Evolutionary conservation across 2,113 vertebrate genomes (phyloP).

Genomic region (Pelvicachromis taeniatus): DNA sequence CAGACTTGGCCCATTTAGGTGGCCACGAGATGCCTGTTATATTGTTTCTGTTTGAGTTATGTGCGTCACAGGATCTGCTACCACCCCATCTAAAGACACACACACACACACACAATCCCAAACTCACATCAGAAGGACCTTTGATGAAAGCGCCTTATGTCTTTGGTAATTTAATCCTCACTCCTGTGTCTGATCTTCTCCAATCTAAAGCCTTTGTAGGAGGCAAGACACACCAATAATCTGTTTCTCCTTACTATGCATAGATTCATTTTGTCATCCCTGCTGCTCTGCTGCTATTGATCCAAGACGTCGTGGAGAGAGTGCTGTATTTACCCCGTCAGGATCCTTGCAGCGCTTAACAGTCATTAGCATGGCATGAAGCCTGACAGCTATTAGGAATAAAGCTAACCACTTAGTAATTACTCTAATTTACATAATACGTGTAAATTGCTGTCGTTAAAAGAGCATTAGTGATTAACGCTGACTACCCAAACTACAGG

Average conservation of each 20-base stretch:
- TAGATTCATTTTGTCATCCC: neutral
- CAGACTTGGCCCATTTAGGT: neutral
- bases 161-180: conserved; percentile 37
- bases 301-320: neutral
- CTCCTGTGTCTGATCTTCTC: conserved; percentile 15
- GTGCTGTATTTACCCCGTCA: neutral
- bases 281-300: neutral
- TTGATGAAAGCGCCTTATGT: conserved; percentile 27
- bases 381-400: neutral
- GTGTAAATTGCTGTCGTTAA: neutral
- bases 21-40: neutral
- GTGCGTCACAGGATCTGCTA: conserved; percentile 19
- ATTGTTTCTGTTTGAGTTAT: conserved; percentile 19
- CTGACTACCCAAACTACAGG: neutral
- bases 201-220: neutral
- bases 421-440: neutral
- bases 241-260: neutral
- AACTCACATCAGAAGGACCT: neutral
- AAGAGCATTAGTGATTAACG: neutral
- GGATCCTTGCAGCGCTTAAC: neutral
- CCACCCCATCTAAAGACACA: neutral
- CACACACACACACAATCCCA: neutral
- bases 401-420: neutral
- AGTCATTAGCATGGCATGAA: neutral
- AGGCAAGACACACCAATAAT: neutral